These are phyloP conservation scores for Larimichthys polyactis DNA, from an alignment of 2,113 vertebrate genomes.

Conservation along the genomic window DNA sequence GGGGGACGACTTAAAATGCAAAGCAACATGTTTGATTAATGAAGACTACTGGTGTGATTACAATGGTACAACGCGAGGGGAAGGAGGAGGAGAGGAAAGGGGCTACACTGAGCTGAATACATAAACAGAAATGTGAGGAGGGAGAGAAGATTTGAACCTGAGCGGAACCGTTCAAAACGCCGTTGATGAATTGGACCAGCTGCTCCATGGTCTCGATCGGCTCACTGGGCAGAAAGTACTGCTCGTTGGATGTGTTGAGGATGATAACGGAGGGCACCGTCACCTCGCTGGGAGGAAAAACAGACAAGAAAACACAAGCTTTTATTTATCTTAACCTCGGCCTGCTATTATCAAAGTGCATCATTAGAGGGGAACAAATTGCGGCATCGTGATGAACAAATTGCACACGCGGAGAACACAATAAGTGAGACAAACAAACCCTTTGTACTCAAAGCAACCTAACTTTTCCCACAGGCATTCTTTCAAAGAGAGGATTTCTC, in stretches of 20 bases:
- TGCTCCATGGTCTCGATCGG: conserved; percentile 88
- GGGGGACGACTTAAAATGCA: conserved; percentile 55
- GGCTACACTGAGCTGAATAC: conserved; percentile 44
- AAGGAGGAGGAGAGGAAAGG: background rate
- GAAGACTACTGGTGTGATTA: conserved; percentile 63
- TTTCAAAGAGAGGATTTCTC: conserved; percentile 47
- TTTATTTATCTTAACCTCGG: conserved; percentile 55
- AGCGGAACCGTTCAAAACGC: conserved; percentile 92
- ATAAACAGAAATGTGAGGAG: conserved; percentile 33
- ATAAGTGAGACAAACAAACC: conserved; percentile 58
- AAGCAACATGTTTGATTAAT: conserved; percentile 70
- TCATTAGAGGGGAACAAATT: conserved; percentile 62
- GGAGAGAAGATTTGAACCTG: conserved; percentile 82
- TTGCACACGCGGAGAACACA: conserved; percentile 49
- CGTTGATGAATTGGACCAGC: conserved; percentile 93
- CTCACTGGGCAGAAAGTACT: conserved; percentile 93
- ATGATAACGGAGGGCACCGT: conserved; percentile 93
- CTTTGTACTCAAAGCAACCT: conserved; percentile 45
- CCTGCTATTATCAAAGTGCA: conserved; percentile 54
- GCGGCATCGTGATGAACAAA: conserved; percentile 57
- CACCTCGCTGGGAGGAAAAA: conserved; percentile 87
- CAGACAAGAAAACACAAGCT: conserved; percentile 48
- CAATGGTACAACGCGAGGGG: conserved; percentile 48
- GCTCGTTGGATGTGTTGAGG: conserved; percentile 97
- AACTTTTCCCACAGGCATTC: conserved; percentile 59